A percentile compares a stretch with the other conserved stretches of the same genome.
These are phyloP conservation scores for Drosophila erecta DNA, from an alignment of 1,140 invertebrate genomes.

Conservation along the genomic window DNA sequence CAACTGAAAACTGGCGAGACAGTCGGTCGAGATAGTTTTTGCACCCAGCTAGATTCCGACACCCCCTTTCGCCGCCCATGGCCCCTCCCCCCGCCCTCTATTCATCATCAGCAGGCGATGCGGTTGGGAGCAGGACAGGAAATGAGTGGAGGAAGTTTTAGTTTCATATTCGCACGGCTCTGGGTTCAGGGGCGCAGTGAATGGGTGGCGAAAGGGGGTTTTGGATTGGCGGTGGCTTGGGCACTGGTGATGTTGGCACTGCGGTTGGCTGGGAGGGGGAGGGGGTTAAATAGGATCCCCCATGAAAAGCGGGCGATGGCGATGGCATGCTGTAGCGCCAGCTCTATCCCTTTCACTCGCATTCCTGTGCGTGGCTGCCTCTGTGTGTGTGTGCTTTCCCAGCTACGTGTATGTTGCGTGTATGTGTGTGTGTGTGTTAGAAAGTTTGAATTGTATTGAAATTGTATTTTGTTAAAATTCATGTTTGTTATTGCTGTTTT, in stretches of 20 bases:
- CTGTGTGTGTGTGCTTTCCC: background rate
- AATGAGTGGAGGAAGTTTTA: slow-evolving; percentile 83
- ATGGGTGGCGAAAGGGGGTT: background rate
- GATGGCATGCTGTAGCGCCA: slow-evolving; percentile 23
- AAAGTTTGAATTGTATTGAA: slow-evolving; percentile 84
- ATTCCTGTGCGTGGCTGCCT: slow-evolving; percentile 5
- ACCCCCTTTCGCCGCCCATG: slow-evolving; percentile 4
- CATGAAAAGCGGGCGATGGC: background rate
- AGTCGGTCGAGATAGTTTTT: slow-evolving; percentile 78
- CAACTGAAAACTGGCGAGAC: slow-evolving; percentile 81
- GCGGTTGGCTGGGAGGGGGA: slow-evolving; percentile 42
- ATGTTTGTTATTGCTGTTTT: slow-evolving; percentile 79
- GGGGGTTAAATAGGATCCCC: slow-evolving; percentile 1
- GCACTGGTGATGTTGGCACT: slow-evolving; percentile 68
- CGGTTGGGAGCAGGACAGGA: slow-evolving; percentile 54
- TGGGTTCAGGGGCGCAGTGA: slow-evolving; percentile 1
- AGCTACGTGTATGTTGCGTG: no score
- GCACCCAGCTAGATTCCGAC: slow-evolving; percentile 3
- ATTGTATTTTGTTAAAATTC: slow-evolving; percentile 84
- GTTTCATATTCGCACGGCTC: slow-evolving; percentile 72
- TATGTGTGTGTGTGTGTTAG: slow-evolving; percentile 60
- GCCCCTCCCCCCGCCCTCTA: background rate
- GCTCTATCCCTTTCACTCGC: slow-evolving; percentile 20
- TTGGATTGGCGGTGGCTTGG: slow-evolving; percentile 40
- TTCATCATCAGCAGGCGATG: slow-evolving; percentile 58